Evolutionary conservation across 1,140 invertebrate genomes (phyloP).

Genomic region (Ctenoplectra terminalis): DNA sequence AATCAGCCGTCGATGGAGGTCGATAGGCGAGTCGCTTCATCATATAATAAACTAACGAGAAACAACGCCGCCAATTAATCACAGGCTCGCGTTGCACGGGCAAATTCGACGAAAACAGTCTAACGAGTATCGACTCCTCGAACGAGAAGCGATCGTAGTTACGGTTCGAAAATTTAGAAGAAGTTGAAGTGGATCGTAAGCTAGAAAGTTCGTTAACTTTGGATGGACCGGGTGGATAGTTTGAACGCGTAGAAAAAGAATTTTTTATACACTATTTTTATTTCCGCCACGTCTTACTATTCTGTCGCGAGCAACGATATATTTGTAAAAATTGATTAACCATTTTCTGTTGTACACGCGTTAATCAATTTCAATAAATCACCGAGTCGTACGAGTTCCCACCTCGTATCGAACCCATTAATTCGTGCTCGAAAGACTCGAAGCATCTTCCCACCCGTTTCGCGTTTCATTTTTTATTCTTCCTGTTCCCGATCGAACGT

Average conservation of each 20-base stretch:
- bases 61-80: constrained; percentile 60
- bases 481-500: neutral
- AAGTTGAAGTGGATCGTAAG: neutral
- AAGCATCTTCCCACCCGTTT: neutral
- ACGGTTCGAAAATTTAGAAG: neutral
- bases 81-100: constrained; percentile 2
- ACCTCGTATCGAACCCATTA: neutral
- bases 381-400: neutral
- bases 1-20: constrained; percentile 43
- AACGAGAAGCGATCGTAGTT: neutral
- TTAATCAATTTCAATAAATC: neutral
- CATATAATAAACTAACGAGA: constrained; percentile 53
- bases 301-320: no score
- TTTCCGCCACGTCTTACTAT: no score
- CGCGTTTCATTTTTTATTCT: neutral
- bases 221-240: neutral
- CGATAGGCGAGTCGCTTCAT: constrained; percentile 20
- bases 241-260: neutral
- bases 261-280: neutral
- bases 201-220: neutral
- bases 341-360: neutral
- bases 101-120: constrained; percentile 41
- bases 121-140: constrained; percentile 36
- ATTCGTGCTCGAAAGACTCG: neutral
- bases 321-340: neutral